A percentile compares a stretch with the other conserved stretches of the same genome.
phyloP scores from a whole-genome alignment of 2,797 vertebrate species.

The Muscicapa striata region DNA sequence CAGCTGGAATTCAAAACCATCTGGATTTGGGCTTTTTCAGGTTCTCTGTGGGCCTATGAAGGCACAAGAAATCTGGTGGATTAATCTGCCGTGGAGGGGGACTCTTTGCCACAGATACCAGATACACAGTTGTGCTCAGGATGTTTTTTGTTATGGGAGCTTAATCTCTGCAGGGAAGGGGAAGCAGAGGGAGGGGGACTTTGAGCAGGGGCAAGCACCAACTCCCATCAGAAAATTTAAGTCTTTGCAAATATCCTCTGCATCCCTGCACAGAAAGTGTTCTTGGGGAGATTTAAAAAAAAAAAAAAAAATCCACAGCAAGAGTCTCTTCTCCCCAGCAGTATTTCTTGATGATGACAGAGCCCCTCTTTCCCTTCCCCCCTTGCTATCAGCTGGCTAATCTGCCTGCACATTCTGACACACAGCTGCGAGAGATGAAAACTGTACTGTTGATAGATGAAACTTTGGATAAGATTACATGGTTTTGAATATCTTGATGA shows the following conservation, averaged over 20 bases:
- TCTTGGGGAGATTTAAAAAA: not conserved
- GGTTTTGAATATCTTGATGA: conserved; percentile 88
- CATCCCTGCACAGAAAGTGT: not conserved
- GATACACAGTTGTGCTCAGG: conserved; percentile 13
- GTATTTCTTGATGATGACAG: conserved; percentile 57
- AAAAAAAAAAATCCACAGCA: not conserved
- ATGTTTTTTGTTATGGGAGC: conserved; percentile 40
- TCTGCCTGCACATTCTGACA: conserved; percentile 82
- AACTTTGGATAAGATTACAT: conserved; percentile 88
- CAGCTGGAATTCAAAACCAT: not conserved
- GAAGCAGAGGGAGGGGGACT: not conserved
- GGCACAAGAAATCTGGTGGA: not conserved
- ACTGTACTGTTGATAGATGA: conserved; percentile 84
- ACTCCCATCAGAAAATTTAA: not conserved
- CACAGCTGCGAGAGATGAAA: conserved; percentile 85
- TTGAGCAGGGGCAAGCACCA: fast-evolving
- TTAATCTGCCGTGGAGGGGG: not conserved
- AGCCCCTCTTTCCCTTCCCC: conserved; percentile 72
- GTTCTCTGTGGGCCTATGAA: not conserved
- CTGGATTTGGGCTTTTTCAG: not conserved
- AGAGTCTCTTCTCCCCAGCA: conserved; percentile 31
- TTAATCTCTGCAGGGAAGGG: not conserved
- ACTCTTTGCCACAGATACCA: not conserved
- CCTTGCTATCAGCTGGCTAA: conserved; percentile 82
- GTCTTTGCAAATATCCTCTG: not conserved